Conservation (phyloP, 1,140 invertebrate species). For the Meloidogyne hapla region DNA sequence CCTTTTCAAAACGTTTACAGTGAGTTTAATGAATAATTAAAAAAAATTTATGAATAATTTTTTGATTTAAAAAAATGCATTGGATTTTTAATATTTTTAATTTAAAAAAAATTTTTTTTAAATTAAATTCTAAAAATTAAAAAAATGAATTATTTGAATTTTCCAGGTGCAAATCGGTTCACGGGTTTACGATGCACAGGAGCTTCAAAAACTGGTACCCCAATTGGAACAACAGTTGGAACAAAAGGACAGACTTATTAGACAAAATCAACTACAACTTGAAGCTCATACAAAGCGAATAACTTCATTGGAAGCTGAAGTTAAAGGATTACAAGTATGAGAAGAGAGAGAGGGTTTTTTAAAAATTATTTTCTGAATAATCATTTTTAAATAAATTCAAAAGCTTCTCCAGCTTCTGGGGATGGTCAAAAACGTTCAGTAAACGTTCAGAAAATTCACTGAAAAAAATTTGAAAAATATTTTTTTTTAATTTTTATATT, state of each 20-base stretch:
- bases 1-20: no score
- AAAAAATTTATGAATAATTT: no score
- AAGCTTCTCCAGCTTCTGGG: constrained; percentile 38
- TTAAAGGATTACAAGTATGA: constrained; percentile 53
- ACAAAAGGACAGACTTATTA: constrained; percentile 55
- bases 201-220: constrained; percentile 62
- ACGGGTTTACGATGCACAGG: constrained; percentile 58
- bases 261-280: constrained; percentile 55
- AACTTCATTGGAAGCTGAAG: constrained; percentile 53
- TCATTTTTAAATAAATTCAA: no score
- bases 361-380: no score
- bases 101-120: no score
- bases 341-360: not conserved
- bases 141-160: not conserved
- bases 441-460: no score
- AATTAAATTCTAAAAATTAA: no score
- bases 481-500: not conserved
- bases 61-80: no score
- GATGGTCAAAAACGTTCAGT: constrained; percentile 49
- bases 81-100: no score
- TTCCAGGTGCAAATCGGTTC: constrained; percentile 57
- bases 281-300: constrained; percentile 56
- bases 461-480: no score
- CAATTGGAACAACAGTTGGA: constrained; percentile 60
- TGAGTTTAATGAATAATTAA: no score